These are phyloP conservation scores for Electrophaes corylata DNA, from an alignment of 2,888 invertebrate species.

Conservation along the genomic window DNA sequence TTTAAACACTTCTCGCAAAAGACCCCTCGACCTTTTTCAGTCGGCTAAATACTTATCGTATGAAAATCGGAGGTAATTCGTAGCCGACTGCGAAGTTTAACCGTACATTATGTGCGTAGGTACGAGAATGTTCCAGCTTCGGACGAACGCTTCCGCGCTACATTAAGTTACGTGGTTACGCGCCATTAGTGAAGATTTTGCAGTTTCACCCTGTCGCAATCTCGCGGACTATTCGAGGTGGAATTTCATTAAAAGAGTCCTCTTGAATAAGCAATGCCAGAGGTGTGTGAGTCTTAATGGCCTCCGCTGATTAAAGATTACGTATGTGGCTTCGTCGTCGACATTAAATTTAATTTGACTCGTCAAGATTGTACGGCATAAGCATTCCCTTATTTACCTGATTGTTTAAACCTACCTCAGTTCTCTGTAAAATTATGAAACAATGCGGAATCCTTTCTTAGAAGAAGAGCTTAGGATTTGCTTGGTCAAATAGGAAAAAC, in stretches of 20 bases:
- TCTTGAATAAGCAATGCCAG: slow-evolving; percentile 61
- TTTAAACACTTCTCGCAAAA: slow-evolving; percentile 17
- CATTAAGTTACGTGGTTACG: slow-evolving; percentile 69
- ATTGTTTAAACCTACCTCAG: slow-evolving; percentile 35
- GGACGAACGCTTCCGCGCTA: slow-evolving; percentile 49
- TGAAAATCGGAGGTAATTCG: slow-evolving; percentile 40
- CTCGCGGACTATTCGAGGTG: slow-evolving; percentile 67
- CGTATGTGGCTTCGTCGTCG: slow-evolving; percentile 50
- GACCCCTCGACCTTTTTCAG: slow-evolving; percentile 19
- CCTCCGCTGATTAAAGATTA: slow-evolving; percentile 63
- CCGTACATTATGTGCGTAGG: slow-evolving; percentile 24
- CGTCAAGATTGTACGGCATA: slow-evolving; percentile 51
- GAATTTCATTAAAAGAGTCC: slow-evolving; percentile 76
- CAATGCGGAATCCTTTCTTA: slow-evolving; percentile 1
- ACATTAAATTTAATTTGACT: slow-evolving; percentile 64
- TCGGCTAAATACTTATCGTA: slow-evolving; percentile 12
- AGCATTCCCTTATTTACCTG: slow-evolving; percentile 48
- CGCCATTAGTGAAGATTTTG: slow-evolving; percentile 71
- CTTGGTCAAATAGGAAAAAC: slow-evolving; percentile 2
- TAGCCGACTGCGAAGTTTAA: slow-evolving; percentile 47
- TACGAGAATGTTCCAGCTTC: slow-evolving; percentile 34
- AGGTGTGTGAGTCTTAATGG: slow-evolving; percentile 53
- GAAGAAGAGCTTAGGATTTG: neutral
- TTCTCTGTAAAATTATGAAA: slow-evolving; percentile 12
- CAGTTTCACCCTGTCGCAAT: slow-evolving; percentile 71